These are phyloP conservation scores for Erythrocercus mccallii DNA, from an alignment of 2,113 vertebrate species.

Conservation along the genomic window DNA sequence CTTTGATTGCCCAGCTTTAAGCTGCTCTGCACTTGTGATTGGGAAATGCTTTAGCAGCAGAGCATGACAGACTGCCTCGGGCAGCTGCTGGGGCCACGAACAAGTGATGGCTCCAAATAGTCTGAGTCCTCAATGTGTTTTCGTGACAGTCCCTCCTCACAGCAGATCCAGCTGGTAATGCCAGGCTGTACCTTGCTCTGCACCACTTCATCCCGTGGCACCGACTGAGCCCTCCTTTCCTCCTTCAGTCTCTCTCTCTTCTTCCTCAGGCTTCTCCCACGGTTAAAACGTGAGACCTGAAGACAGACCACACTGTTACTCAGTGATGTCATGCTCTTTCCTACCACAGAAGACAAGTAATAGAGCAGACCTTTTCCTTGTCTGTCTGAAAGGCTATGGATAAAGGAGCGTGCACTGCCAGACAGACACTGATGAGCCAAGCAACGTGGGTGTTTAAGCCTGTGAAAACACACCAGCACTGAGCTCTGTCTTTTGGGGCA, in stretches of 20 bases:
- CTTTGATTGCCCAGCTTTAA: background rate
- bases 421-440: background rate
- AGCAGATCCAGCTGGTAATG: background rate
- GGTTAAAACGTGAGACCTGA: slow-evolving; percentile 88
- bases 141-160: background rate
- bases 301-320: slow-evolving; percentile 39
- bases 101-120: background rate
- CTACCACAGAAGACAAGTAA: background rate
- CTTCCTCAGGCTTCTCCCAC: slow-evolving; percentile 91
- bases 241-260: slow-evolving; percentile 92
- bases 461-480: background rate
- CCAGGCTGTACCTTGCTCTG: slow-evolving; percentile 76
- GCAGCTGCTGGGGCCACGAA: background rate
- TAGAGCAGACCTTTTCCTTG: background rate
- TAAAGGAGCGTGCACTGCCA: background rate
- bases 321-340: background rate
- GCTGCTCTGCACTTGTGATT: background rate
- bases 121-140: background rate
- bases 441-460: background rate
- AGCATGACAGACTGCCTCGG: background rate
- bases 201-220: slow-evolving; percentile 90
- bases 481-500: background rate
- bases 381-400: rapidly evolving
- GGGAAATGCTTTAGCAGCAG: background rate
- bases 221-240: slow-evolving; percentile 91